Percentiles rank a stretch among this genome's conserved stretches.
phyloP scores from a whole-genome alignment of 2,113 vertebrate species.

The Barnardius zonarius region DNA sequence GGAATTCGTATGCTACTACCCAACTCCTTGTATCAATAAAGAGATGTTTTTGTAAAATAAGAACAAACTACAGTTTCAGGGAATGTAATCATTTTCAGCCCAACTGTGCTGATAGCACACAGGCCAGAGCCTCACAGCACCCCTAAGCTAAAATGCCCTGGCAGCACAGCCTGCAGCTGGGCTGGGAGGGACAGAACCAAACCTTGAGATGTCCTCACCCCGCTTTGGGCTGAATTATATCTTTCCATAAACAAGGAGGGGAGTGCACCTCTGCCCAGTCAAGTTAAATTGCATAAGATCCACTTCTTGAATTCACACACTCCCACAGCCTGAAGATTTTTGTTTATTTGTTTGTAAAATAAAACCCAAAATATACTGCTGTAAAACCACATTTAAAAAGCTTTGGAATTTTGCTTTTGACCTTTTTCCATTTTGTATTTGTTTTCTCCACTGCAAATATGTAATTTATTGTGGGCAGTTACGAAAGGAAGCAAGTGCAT shows the following conservation, averaged over 20 bases:
- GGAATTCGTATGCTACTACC: neutral
- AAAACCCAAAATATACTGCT: neutral
- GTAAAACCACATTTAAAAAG: neutral
- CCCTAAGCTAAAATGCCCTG: neutral
- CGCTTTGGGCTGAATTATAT: neutral
- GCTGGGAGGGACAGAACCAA: neutral
- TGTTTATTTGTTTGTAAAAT: neutral
- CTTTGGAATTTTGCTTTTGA: neutral
- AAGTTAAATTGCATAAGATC: rapidly evolving
- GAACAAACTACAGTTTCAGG: neutral
- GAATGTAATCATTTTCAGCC: neutral
- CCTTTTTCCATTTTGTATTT: neutral
- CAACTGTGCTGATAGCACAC: neutral
- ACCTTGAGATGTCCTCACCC: neutral
- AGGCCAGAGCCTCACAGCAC: neutral
- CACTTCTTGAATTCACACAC: neutral
- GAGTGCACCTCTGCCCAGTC: neutral
- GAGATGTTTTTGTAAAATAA: neutral
- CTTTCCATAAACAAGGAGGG: neutral
- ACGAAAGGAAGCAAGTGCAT: neutral
- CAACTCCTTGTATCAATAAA: neutral
- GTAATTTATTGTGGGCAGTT: neutral
- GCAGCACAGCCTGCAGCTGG: neutral
- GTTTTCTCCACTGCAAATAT: neutral
- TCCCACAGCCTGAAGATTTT: neutral